A percentile compares a stretch with the other conserved stretches of the same genome.
Evolutionary conservation across 2,113 vertebrate genomes (phyloP).

Genomic region (Eulemur rufifrons): DNA sequence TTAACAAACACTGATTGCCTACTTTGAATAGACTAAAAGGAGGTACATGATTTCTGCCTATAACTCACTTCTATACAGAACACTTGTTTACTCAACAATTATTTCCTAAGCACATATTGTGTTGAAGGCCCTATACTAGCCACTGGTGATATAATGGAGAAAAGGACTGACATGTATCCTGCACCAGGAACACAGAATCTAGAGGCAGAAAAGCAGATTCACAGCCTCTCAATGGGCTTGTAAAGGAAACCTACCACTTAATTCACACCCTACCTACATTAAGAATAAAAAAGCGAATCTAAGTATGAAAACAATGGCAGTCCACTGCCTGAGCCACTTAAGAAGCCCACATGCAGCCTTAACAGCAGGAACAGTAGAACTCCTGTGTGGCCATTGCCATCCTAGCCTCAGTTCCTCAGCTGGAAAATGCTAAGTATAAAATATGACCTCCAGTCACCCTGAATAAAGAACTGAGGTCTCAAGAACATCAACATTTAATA

Average conservation of each 20-base stretch:
- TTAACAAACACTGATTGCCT: neutral
- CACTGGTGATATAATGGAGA: neutral
- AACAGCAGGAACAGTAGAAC: neutral
- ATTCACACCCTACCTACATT: neutral
- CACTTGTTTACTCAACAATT: neutral
- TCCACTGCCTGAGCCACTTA: neutral
- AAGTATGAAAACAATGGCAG: neutral
- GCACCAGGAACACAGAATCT: neutral
- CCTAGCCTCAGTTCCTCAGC: neutral
- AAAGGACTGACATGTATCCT: neutral
- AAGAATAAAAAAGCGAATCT: neutral
- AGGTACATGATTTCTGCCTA: neutral
- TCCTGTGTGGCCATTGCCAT: neutral
- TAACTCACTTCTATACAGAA: slow-evolving; percentile 1
- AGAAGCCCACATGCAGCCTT: neutral
- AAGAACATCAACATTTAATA: neutral
- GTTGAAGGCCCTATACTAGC: neutral
- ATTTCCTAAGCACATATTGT: slow-evolving; percentile 4
- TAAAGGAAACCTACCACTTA: neutral
- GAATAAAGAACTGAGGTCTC: neutral
- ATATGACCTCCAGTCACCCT: neutral
- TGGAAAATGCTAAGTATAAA: slow-evolving; percentile 12
- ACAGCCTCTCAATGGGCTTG: neutral
- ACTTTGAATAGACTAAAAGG: slow-evolving; percentile 8
- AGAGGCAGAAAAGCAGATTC: slow-evolving; percentile 17